phyloP scores from a whole-genome alignment of 2,888 invertebrate genomes.

The Trachelus stipa region DNA sequence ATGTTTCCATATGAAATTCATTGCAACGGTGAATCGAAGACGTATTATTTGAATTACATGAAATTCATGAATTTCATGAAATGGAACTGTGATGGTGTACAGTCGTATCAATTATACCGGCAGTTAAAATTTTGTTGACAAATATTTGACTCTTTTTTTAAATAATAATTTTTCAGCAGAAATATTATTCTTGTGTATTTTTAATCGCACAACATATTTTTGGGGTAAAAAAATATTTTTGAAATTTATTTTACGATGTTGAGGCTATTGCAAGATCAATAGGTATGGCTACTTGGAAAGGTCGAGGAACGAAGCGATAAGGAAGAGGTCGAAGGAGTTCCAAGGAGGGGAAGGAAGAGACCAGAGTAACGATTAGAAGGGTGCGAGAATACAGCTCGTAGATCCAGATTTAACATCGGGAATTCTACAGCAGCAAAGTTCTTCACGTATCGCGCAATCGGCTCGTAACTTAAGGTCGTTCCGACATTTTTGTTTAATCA shows the following conservation, averaged over 20 bases:
- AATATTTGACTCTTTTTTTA: too few relatives aligned
- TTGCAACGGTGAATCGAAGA: background rate
- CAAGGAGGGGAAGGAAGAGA: background rate
- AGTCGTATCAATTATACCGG: background rate
- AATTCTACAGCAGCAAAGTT: background rate
- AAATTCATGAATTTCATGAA: background rate
- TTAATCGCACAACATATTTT: background rate
- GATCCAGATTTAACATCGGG: background rate
- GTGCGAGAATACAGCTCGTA: background rate
- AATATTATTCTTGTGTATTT: background rate
- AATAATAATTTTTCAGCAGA: background rate
- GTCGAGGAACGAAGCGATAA: background rate
- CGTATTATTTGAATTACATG: background rate
- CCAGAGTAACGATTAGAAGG: background rate
- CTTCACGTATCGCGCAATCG: background rate
- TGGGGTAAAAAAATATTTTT: background rate
- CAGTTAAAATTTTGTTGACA: background rate
- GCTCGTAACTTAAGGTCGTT: slow-evolving; percentile 4
- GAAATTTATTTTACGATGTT: background rate
- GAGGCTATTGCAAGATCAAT: background rate
- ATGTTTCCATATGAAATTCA: background rate
- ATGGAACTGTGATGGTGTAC: background rate
- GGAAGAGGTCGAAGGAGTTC: background rate
- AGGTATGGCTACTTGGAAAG: background rate
- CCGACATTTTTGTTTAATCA: slow-evolving; percentile 6